Evolutionary conservation across 2,113 vertebrate genomes (phyloP).

Genomic region (Petrocephalus zakoni): DNA sequence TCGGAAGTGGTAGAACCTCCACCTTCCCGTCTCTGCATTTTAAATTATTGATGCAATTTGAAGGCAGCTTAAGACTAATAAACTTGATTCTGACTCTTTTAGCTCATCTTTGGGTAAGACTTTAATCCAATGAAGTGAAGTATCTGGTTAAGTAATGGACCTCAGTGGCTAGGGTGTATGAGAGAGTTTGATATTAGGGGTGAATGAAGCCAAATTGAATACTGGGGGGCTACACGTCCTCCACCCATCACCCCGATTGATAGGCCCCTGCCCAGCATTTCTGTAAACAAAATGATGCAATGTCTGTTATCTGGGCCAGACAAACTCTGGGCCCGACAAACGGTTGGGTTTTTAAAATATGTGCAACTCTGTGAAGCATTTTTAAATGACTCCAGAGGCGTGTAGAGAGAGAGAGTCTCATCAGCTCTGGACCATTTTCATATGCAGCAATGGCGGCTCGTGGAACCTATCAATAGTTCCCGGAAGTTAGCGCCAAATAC

Average conservation of each 20-base stretch:
- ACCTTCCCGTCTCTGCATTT: neutral
- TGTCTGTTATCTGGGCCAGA: neutral
- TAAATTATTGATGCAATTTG: slow-evolving; percentile 13
- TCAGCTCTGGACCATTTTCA: neutral
- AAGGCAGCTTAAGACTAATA: slow-evolving; percentile 9
- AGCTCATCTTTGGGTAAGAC: neutral
- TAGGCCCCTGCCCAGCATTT: neutral
- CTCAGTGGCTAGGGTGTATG: neutral
- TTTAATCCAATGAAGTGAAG: neutral
- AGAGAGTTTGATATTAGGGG: neutral
- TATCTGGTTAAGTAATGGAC: neutral
- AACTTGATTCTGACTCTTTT: neutral
- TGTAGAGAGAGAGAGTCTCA: neutral
- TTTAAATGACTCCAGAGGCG: neutral
- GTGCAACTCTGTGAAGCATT: neutral
- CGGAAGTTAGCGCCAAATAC: neutral
- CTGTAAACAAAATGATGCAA: neutral
- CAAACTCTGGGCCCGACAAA: neutral
- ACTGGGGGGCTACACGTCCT: neutral
- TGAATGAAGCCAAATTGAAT: neutral
- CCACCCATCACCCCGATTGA: neutral
- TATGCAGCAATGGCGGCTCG: neutral
- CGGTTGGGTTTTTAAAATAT: neutral
- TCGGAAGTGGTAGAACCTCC: slow-evolving; percentile 2
- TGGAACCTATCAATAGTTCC: neutral